Percentiles rank a stretch among this genome's conserved stretches.
phyloP scores from a whole-genome alignment of 2,888 invertebrate genomes.

The Pyralis farinalis region DNA sequence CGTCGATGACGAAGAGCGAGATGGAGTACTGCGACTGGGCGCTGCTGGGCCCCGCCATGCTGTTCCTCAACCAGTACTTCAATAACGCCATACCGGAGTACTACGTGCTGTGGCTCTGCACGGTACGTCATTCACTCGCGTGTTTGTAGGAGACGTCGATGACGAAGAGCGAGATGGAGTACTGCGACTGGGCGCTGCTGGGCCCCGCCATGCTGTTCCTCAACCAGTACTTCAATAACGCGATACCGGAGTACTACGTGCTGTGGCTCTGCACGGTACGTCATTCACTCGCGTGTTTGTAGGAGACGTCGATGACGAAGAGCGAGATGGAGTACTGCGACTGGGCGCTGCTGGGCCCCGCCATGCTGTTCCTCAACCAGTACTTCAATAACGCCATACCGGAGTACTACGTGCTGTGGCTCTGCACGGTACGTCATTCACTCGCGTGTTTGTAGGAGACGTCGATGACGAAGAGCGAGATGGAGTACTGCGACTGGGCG shows the following conservation, averaged over 20 bases:
- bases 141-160: slow-evolving; percentile 98
- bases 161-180: slow-evolving; percentile 99
- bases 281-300: too few species aligned
- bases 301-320: too few species aligned
- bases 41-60: slow-evolving; percentile 93
- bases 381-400: too few species aligned
- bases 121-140: too few species aligned
- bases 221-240: slow-evolving; percentile 99
- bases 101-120: slow-evolving; percentile 93
- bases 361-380: too few species aligned
- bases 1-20: slow-evolving; percentile 99
- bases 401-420: too few species aligned
- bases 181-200: slow-evolving; percentile 95
- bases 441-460: too few species aligned
- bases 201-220: slow-evolving; percentile 97
- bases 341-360: too few species aligned
- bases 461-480: too few species aligned
- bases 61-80: slow-evolving; percentile 99
- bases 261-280: slow-evolving; percentile 94
- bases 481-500: too few species aligned
- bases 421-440: too few species aligned
- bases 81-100: slow-evolving; percentile 95
- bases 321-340: too few species aligned
- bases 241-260: slow-evolving; percentile 93
- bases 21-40: slow-evolving; percentile 98